Base-by-base conservation (phyloP, 2,888 invertebrate genomes). In the Sthenelais limicola region DNA sequence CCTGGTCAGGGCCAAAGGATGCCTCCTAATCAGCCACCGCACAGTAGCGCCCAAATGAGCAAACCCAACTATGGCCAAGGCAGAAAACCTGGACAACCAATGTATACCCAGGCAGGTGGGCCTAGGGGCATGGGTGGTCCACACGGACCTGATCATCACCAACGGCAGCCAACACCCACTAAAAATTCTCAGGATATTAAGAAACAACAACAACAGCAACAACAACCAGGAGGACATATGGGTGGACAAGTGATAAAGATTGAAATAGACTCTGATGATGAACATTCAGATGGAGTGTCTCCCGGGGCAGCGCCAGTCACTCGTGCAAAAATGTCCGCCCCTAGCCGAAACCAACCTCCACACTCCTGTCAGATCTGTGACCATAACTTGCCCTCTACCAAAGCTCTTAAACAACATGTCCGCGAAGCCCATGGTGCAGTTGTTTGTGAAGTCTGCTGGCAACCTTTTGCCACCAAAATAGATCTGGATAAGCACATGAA, bases 401-500 rank as follows among this genome's bases (percentile, higher is more conserved):
- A 12, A 24, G 67, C 67, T 1, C 30, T 67, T 3, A 67, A 47
- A 28, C 9, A 47, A 26, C 67, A 67, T 30, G 30, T 48, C n/a
- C n/a, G 30, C 1, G 49, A 48, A 2, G 67, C 48, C 0, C 67
- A 67, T 28, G 30, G 48, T 9, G 67, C 67, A 5, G 24, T n/a
- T 24, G n/a, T 28, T 32, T 67, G 67, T 24, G 67, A 67, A 32
- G n/a, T 67, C 47, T 67, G 67, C 48, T 67, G 67, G 67, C 67
- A 28, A 7, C 49, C 67, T 9, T 67, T 67, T 43, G 12, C 49
- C 5, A 12, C 30, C 5, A 47, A 67, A n/a, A 21, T 48, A 1
- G 49, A 67, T 5, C 24, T 48, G 15, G 49, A 48, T 18, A 47
- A 3, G 12, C 67, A 67, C 48, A 67, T 67, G 67, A 47, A 48